Base-by-base conservation (phyloP, 2,797 vertebrate species). In the Sardinella longiceps region DNA sequence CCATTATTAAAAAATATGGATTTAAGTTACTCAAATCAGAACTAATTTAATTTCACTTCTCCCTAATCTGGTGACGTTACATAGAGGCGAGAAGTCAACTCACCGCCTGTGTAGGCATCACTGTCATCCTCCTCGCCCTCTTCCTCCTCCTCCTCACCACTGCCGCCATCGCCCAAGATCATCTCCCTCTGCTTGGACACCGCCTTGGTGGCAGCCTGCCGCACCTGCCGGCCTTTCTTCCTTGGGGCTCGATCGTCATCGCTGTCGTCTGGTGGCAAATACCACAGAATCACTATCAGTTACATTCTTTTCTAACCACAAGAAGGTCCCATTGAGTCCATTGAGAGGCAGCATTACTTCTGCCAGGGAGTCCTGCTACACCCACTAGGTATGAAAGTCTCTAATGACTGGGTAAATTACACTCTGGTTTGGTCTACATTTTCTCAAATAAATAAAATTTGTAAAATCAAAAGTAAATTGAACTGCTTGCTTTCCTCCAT, bases 171-270 rank as follows among this genome's bases (percentile, higher is more conserved):
- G 0, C 97, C 98, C 93, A 99, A 94, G 80, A 99, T 94, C 95
- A 99, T 99, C 94, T 99, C 98, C 86, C 98, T 94, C 92, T 99
- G 98, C 93, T 99, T 99, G 46, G 98, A 98, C 88, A 96, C 98
- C 0, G 98, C 98, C 95, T 99, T 99, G 87, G 98, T 97, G 2
- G 98, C 98, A 0, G 98, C 98, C 95, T 99, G 97, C 28, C 98
- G 96, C 84, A 98, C 97, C 81, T 99, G 98, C 80, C 98, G 97
- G 56, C 97, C 97, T 5, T 95, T 99, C 94, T 98, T 98, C 94
- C 96, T 98, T 88, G 98, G 97, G 84, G 98, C 97, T 84, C 95
- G 96, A 48, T 98, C 98, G 5, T 99, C 98, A 83, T 99, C 98
- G 0, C 98, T 99, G 94, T 99, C 98, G 89, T 97, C 98, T 97